These are phyloP conservation scores for Forbesichthys agassizii DNA, from an alignment of 2,113 vertebrate species.

Conservation along the genomic window DNA sequence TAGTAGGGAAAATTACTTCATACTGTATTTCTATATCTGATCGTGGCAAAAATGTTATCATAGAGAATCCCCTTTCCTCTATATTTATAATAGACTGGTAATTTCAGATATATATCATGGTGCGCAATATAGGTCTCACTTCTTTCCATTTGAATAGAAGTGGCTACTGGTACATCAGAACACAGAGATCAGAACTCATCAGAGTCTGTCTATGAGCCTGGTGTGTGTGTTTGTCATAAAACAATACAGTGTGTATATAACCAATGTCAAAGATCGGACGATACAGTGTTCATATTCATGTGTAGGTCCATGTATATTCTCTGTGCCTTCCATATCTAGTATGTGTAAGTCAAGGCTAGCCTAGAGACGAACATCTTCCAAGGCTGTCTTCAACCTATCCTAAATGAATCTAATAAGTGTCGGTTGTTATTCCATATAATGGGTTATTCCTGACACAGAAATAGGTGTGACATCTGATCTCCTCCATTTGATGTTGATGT, in stretches of 20 bases:
- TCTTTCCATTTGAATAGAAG: slow-evolving; percentile 11
- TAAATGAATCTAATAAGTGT: too few species aligned
- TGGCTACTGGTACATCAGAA: slow-evolving; percentile 4
- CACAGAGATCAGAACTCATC: slow-evolving; percentile 16
- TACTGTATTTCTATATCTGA: slow-evolving; percentile 25
- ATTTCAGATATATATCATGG: neutral
- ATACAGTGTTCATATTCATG: neutral
- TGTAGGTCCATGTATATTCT: neutral
- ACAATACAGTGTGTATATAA: neutral
- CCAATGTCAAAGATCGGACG: neutral
- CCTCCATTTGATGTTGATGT: neutral
- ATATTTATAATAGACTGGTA: slow-evolving; percentile 2
- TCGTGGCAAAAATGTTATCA: slow-evolving; percentile 14
- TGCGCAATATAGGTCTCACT: neutral
- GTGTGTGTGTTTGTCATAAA: slow-evolving; percentile 15
- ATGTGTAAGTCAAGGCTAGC: too few species aligned
- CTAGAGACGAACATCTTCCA: too few species aligned
- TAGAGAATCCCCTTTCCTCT: neutral
- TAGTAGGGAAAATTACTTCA: slow-evolving; percentile 3
- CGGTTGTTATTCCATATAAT: too few species aligned
- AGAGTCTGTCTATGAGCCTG: slow-evolving; percentile 15
- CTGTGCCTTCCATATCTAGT: neutral
- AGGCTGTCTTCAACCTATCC: too few species aligned
- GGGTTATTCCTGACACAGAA: too few species aligned
- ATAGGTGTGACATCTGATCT: neutral